A percentile compares a stretch with the other conserved stretches of the same genome.
Conservation (phyloP, 2,888 invertebrate genomes). For the Pyrrhosoma nymphula region DNA sequence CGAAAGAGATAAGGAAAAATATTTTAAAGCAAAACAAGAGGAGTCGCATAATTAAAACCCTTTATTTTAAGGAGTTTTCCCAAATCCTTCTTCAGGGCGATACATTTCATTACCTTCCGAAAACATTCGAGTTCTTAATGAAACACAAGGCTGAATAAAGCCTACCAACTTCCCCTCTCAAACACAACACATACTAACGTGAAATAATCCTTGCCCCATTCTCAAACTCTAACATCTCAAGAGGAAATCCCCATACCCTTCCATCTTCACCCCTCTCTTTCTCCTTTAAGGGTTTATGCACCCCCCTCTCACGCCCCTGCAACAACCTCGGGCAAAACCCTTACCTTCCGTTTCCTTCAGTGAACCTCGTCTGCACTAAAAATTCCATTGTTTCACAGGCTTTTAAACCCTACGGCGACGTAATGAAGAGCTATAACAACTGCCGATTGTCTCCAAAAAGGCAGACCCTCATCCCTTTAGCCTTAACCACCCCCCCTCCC, state of each 20-base stretch:
- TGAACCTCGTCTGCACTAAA: background rate
- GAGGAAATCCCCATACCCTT: background rate
- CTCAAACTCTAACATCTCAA: background rate
- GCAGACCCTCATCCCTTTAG: conserved; percentile 50
- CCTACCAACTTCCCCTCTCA: background rate
- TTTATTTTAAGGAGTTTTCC: background rate
- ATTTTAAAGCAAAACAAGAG: background rate
- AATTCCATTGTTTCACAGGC: conserved; percentile 42
- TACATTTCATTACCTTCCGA: conserved; percentile 59
- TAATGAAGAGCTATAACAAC: conserved; percentile 64
- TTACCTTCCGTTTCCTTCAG: background rate
- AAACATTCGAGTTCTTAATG: conserved; percentile 43
- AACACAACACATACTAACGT: background rate
- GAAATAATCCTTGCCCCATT: background rate
- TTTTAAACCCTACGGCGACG: conserved; percentile 45
- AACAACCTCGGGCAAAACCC: background rate
- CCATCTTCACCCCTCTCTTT: background rate
- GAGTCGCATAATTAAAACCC: conserved; percentile 12
- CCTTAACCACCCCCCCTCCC: background rate
- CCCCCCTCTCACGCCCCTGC: background rate
- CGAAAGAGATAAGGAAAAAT: background rate
- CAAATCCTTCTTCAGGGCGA: background rate
- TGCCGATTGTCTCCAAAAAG: conserved; percentile 48
- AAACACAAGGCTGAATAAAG: background rate
- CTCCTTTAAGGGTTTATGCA: conserved; percentile 28